Conservation (phyloP, 2,888 invertebrate genomes). For the Caenorhabditis auriculariae region DNA sequence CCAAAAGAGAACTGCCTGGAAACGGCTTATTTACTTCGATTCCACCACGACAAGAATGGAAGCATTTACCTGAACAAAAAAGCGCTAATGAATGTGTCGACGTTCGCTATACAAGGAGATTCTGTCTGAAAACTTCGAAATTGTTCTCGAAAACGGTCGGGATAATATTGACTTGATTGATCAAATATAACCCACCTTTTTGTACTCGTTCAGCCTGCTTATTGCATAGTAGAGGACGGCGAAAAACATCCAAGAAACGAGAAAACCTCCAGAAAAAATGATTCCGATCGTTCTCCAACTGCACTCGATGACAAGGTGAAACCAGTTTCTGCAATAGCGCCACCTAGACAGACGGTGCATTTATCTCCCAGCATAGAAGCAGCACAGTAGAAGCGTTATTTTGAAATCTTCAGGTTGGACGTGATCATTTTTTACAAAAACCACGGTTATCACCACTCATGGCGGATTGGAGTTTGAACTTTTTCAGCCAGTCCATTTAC, state of each 20-base stretch:
- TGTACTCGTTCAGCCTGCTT: slow-evolving; percentile 15
- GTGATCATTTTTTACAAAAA: no score
- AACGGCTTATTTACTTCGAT: neutral
- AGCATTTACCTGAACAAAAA: slow-evolving; percentile 51
- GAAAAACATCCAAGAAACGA: slow-evolving; percentile 53
- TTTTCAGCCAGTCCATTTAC: no score
- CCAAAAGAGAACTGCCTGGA: neutral
- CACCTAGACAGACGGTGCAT: slow-evolving; percentile 32
- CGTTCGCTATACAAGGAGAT: slow-evolving; percentile 59
- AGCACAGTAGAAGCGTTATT: slow-evolving; percentile 3
- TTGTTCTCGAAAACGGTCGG: neutral
- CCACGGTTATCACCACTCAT: no score
- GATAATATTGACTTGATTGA: neutral
- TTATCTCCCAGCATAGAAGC: slow-evolving; percentile 9
- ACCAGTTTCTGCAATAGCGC: slow-evolving; percentile 59
- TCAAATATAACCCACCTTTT: slow-evolving; percentile 8
- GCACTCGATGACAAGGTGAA: slow-evolving; percentile 59
- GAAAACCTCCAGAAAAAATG: slow-evolving; percentile 50
- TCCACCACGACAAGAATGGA: slow-evolving; percentile 21
- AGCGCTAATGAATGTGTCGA: slow-evolving; percentile 53
- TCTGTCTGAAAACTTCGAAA: slow-evolving; percentile 25
- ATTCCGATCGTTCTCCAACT: slow-evolving; percentile 52
- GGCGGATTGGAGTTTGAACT: no score
- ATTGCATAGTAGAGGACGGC: slow-evolving; percentile 53
- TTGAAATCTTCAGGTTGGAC: no score